A percentile compares a stretch with the other conserved stretches of the same genome.
Evolutionary conservation across 2,797 vertebrate genomes (phyloP).

Genomic region (Brachymystax lenok): DNA sequence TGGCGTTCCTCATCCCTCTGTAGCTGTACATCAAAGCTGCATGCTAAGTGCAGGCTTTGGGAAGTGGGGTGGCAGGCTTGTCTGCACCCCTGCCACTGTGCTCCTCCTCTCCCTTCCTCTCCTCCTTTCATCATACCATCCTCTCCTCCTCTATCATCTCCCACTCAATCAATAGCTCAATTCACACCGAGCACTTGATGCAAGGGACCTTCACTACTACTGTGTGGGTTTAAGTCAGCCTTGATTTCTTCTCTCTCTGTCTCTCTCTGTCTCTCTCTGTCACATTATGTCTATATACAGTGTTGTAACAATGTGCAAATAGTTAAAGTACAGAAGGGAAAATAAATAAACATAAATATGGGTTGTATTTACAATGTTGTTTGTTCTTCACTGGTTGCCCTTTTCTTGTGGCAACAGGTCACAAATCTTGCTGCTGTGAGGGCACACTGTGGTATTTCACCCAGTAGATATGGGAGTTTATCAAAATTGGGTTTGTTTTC

Average conservation of each 20-base stretch:
- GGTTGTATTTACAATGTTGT: no score
- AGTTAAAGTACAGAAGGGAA: no score
- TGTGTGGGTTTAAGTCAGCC: background rate
- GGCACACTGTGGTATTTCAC: no score
- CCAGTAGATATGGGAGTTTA: no score
- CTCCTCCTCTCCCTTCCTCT: background rate
- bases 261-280: background rate
- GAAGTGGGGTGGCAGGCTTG: background rate
- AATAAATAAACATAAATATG: no score
- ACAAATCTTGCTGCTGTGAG: no score
- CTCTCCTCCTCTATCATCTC: constrained; percentile 46
- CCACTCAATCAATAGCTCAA: constrained; percentile 39
- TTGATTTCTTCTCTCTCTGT: background rate
- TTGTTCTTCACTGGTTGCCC: no score
- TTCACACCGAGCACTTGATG: background rate
- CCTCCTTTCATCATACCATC: background rate
- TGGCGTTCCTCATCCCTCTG: background rate
- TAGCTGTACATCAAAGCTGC: background rate
- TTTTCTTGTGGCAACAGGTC: no score
- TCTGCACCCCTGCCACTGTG: background rate
- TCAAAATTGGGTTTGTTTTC: no score
- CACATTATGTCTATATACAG: no score
- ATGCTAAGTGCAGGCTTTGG: background rate
- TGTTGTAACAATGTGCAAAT: no score
- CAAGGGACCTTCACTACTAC: background rate